Evolutionary conservation across 92 coral and sea anemone genomes (phyloP).

Genomic region (Parazoanthus swiftii): DNA sequence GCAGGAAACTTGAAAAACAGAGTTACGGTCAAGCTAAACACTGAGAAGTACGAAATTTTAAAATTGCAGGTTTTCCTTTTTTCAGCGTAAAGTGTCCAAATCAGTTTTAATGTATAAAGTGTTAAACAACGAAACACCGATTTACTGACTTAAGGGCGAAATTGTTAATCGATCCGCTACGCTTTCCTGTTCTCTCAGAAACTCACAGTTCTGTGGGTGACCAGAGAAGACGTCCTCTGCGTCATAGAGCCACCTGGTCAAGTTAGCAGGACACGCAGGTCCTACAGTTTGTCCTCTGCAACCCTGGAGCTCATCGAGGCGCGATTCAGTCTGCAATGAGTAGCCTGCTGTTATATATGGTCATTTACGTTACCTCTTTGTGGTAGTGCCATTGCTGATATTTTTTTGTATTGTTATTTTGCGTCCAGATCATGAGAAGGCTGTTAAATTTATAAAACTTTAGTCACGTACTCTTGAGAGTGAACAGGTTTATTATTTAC

Average conservation of each 20-base stretch:
- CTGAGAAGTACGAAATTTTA: no score
- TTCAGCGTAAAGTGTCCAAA: no score
- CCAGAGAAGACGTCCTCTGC: slow-evolving; percentile 41
- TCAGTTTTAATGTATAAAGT: no score
- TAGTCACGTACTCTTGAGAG: neutral
- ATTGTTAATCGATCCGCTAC: no score
- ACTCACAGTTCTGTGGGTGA: slow-evolving; percentile 22
- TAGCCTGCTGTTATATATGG: neutral
- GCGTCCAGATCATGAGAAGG: neutral
- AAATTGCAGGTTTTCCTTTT: no score
- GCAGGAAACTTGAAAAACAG: no score
- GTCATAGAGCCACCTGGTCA: slow-evolving; percentile 49
- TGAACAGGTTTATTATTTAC: slow-evolving; percentile 12
- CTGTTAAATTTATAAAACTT: neutral
- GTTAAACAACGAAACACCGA: no score
- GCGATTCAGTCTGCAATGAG: slow-evolving; percentile 18
- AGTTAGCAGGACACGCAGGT: slow-evolving; percentile 35
- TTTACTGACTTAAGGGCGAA: no score
- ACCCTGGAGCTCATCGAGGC: slow-evolving; percentile 50
- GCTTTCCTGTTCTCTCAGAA: no score
- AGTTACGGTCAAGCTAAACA: no score
- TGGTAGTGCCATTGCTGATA: neutral
- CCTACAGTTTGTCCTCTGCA: slow-evolving; percentile 44
- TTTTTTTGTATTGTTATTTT: slow-evolving; percentile 23
- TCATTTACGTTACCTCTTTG: slow-evolving; percentile 42